A percentile compares a stretch with the other conserved stretches of the same genome.
Evolutionary conservation across 2,888 invertebrate genomes (phyloP).

Genomic region (Agrilus biguttatus): DNA sequence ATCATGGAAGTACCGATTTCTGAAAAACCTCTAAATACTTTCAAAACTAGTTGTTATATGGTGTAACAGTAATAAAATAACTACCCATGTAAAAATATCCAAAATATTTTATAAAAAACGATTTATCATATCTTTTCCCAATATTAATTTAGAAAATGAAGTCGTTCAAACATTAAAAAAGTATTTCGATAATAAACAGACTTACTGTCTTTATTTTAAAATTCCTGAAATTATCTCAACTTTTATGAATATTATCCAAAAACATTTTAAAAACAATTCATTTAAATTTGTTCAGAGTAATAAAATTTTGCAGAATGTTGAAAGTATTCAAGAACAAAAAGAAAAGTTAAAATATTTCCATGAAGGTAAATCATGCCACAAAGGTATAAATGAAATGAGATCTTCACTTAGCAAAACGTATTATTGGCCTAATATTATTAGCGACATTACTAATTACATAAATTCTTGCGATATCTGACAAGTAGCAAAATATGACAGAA

Average conservation of each 20-base stretch:
- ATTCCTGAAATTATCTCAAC: neutral
- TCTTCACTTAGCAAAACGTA: constrained; percentile 3
- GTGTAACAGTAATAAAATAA: too few relatives aligned
- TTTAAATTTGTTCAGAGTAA: too few relatives aligned
- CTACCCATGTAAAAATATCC: neutral
- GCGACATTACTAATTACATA: constrained; percentile 3
- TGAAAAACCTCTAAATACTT: neutral
- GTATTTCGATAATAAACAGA: constrained; percentile 4
- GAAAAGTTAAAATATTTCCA: constrained; percentile 5
- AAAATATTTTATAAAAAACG: constrained; percentile 2
- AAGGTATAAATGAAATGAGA: constrained; percentile 5
- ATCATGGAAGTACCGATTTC: neutral
- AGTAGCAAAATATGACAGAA: too few relatives aligned
- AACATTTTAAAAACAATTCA: constrained; percentile 2
- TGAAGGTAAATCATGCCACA: too few relatives aligned
- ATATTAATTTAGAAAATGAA: constrained; percentile 3
- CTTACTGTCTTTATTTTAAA: constrained; percentile 4
- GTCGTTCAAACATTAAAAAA: constrained; percentile 6
- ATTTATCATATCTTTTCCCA: neutral
- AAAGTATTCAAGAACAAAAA: constrained; percentile 1
- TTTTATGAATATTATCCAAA: constrained; percentile 1
- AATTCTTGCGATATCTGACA: constrained; percentile 4
- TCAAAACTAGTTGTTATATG: neutral
- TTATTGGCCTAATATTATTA: constrained; percentile 4
- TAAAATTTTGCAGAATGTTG: constrained; percentile 2